Base-by-base conservation (phyloP, 2,888 invertebrate genomes). In the Melinaea menophilus region DNA sequence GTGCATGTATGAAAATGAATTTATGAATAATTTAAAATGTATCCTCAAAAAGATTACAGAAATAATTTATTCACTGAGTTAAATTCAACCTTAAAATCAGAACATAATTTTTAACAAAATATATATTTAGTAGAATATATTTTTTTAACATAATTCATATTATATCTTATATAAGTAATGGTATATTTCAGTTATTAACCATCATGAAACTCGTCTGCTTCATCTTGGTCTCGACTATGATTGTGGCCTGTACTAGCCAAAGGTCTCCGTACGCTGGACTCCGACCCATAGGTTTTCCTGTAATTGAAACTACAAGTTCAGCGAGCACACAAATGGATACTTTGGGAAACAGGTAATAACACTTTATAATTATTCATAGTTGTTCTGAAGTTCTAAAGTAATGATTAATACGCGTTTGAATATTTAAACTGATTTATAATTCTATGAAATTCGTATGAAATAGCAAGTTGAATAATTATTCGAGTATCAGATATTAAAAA, bases 241-340 rank as follows among this genome's bases (percentile, higher is more conserved):
- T 77, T 11, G 66, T 72, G 5, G 67, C 68, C 60, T 74, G 76
- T 47, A 55, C 47, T 31, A 59, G 70, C 47, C 94, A 94, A 76
- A 89, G 94, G 34, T 91, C 94, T 2, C 88, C 92, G 1, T 95
- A 93, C 71, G 93, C 94, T 2, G 92, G 92, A 3, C 80, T 81
- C 13, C 72, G 81, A 4, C 90, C 92, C 0, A 88, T 91, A 37
- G 93, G 93, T 0, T 91, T 91, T 65, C 93, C 93, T 61, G 88
- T 86, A 2, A 41, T 85, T 2, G 72, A 75, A 37, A 63, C 74
- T 0, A 67, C 69, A 7, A 75, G 72, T 9, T 68, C 71, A 2
- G 62, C 71, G 2, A 66, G 46, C 5, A 48, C 68, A 2, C 45
- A 69, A n/a, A 58, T 63, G 34, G 59, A 63, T 55, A 65, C 13